phyloP scores from a whole-genome alignment of 2,888 invertebrate species.

The Drosophila glabriapex region DNA sequence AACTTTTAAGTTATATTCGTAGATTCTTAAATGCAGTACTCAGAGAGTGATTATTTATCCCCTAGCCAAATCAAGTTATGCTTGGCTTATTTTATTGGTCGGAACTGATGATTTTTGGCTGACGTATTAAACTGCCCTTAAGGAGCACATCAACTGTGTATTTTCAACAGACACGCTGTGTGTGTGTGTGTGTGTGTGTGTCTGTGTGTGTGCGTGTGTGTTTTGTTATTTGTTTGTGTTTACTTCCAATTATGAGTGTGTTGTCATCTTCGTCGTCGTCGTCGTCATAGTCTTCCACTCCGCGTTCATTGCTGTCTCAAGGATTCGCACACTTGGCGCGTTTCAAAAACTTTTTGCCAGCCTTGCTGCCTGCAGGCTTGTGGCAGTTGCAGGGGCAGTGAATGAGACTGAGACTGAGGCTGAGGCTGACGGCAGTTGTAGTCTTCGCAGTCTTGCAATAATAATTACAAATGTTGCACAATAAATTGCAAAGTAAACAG shows the following conservation, averaged over 20 bases:
- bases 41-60: background rate
- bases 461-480: conserved; percentile 83
- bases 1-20: background rate
- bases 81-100: background rate
- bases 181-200: background rate
- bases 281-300: conserved; percentile 9
- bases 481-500: conserved; percentile 82
- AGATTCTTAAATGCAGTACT: background rate
- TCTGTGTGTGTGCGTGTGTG: conserved; percentile 6
- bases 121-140: conserved; percentile 28
- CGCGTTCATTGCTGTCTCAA: conserved; percentile 61
- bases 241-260: conserved; percentile 81
- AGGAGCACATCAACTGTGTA: conserved; percentile 4
- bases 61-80: no score
- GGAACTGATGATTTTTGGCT: background rate
- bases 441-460: conserved; percentile 71
- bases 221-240: conserved; percentile 62
- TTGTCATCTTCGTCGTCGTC: conserved; percentile 61
- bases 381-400: conserved; percentile 8
- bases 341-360: conserved; percentile 60
- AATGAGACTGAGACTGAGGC: conserved; percentile 4
- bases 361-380: conserved; percentile 34
- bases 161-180: background rate
- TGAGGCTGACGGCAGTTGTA: conserved; percentile 17
- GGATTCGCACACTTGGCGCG: conserved; percentile 74